Evolutionary conservation across 2,797 vertebrate genomes (phyloP), one percentile per base, ranked within the genome.

Genomic region (Sebastes hopkinsi): DNA sequence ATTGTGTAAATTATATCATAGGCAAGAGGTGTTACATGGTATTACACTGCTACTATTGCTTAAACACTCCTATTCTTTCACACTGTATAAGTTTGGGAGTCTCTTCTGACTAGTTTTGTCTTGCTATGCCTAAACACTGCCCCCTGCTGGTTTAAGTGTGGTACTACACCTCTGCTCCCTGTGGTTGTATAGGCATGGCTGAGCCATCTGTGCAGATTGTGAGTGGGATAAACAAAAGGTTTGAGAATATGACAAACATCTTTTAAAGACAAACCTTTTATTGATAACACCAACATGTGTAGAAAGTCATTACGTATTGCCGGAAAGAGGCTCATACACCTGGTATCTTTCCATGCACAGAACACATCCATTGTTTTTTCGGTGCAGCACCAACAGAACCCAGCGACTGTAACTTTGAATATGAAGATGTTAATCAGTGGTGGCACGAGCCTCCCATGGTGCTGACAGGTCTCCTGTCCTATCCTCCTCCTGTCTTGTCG

Each of bases 401-500:
- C 13, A 55, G 7, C 5, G 16, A 46, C 72, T 68, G 61, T 18
- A 42, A 69, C 66, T 88, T 68, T 90, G 64, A 78, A 79, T 46
- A 56, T 81, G 71, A 77, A 69, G 88, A 89, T 58, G 78, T 86
- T 85, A 83, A 88, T 76, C 62, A 34, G 65, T 59, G 79, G 65
- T 72, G 87, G 80, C 82, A 77, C 27, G 1, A 54, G 75, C 32
- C 62, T 79, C 79, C 85, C 74, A 59, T 52, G 18, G 79, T 13
- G 71, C 74, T 77, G 85, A 81, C 84, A 76, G 56, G 54, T 82
- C 74, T 61, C 72, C 32, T 65, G 66, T 80, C 67, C 42, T 34
- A 14, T 60, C 73, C 42, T 79, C 70, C 78, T 82, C 79, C 69
- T 72, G 50, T 79, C 80, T 75, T 13, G 42, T 87, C 82, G 72